Base-by-base conservation (phyloP, 2,888 invertebrate genomes). In the Polydrusus pterygomalis region DNA sequence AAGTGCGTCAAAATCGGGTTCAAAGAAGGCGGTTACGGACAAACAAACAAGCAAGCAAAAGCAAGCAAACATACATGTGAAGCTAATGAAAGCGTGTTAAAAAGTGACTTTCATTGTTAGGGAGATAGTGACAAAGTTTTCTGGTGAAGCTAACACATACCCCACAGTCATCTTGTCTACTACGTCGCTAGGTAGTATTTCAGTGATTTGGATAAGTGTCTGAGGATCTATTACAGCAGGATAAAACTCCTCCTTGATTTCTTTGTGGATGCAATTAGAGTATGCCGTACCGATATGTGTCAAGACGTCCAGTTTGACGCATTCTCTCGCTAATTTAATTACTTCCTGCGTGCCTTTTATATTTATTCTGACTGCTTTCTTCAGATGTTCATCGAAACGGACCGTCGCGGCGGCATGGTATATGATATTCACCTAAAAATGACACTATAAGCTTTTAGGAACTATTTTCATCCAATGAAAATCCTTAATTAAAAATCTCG, bases 341-440 rank as follows among this genome's bases (percentile, higher is more conserved):
- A 94, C 86, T 80, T 91, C 90, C 77, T 89, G 88, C 0, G 92
- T 91, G 58, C 92, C 92, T 17, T 90, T 86, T 10, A 93, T 90
- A 86, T 94, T 94, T 86, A 93, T 91, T 73, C 90, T 89, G 45
- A 91, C 88, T 0, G 94, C 92, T n/a, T 89, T 85, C 85, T 90
- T 89, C 13, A 95, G 87, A 40, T 90, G 90, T 83, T 94, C 94
- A 83, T 94, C 92, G 84, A 94, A 94, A 77, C 91, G 89, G 30
- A 94, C 91, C 0, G 93, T 93, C 0, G 94, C 94, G 1, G 94
- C 94, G 25, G 91, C 91, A 84, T 94, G 94, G 84, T 94, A 92
- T 11, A 94, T 91, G 54, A 93, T 87, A 56, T 88, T 86, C 51
- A 93, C 63, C 74, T 76, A 40, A 38, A 74, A 73, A 30, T 47